These are phyloP conservation scores for Aphodius granarius DNA, from an alignment of 2,888 invertebrate species.

Conservation along the genomic window DNA sequence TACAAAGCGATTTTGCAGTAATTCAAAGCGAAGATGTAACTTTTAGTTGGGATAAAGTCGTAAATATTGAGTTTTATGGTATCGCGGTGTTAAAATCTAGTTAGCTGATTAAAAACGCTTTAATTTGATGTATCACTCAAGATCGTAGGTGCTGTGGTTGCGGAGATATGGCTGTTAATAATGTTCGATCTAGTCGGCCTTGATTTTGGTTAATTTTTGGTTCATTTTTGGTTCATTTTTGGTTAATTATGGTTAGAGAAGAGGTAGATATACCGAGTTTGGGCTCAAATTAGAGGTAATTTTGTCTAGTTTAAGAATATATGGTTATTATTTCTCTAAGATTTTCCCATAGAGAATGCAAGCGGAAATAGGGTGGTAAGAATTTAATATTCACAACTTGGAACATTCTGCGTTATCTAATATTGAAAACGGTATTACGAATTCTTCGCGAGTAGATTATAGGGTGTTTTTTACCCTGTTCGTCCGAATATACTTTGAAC, in stretches of 20 bases:
- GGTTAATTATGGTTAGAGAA: background rate
- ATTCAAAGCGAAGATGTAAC: background rate
- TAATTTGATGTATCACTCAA: background rate
- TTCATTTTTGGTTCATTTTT: background rate
- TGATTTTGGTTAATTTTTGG: background rate
- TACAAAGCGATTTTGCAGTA: too few species aligned
- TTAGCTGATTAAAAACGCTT: background rate
- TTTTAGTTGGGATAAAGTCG: background rate
- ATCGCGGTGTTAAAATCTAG: background rate
- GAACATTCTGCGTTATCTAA: background rate
- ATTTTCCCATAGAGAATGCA: background rate
- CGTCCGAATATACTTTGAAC: background rate
- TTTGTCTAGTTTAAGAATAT: background rate
- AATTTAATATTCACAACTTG: background rate
- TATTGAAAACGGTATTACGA: conserved; percentile 1
- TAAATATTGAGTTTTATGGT: too few species aligned
- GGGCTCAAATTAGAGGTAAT: background rate
- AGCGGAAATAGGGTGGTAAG: background rate
- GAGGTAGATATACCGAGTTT: background rate
- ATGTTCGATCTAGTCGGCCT: background rate
- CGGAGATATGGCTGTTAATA: background rate
- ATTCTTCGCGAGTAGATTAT: conserved; percentile 1
- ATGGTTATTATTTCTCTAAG: background rate
- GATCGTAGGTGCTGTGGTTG: background rate
- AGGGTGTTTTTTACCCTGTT: background rate